A percentile compares a stretch with the other conserved stretches of the same genome.
These are phyloP conservation scores for Caenorhabditis sinica DNA, from an alignment of 2,888 invertebrate genomes.

Conservation along the genomic window DNA sequence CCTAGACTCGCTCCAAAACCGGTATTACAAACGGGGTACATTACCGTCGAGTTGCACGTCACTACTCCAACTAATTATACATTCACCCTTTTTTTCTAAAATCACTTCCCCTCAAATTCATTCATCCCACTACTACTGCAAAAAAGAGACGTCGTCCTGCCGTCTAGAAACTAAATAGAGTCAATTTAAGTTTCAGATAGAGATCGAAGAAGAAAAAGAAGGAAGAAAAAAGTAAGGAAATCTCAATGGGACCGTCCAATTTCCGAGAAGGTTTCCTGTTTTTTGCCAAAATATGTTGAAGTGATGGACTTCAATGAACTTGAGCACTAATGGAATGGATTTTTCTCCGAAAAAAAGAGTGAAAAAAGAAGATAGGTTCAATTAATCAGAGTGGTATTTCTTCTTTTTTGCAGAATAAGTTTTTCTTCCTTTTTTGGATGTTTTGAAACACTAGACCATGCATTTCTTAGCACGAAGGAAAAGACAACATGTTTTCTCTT, in stretches of 20 bases:
- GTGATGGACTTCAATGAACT: conserved; percentile 11
- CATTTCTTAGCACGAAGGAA: not conserved
- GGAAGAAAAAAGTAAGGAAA: conserved; percentile 1
- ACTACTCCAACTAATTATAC: conserved; percentile 36
- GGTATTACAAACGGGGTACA: too few species aligned
- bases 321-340: conserved; percentile 10
- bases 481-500: conserved; percentile 27
- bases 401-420: conserved; percentile 13
- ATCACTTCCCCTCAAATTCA: conserved; percentile 27
- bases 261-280: conserved; percentile 53
- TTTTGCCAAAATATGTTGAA: not conserved
- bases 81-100: conserved; percentile 40
- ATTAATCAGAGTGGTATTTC: conserved; percentile 17
- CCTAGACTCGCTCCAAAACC: too few species aligned
- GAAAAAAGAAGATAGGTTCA: conserved; percentile 2
- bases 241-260: conserved; percentile 23
- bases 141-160: conserved; percentile 6
- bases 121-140: not conserved
- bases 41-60: conserved; percentile 38
- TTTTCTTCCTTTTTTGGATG: not conserved
- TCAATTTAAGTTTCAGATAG: conserved; percentile 42
- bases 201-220: conserved; percentile 5
- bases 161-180: conserved; percentile 28
- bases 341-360: not conserved
- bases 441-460: conserved; percentile 17